Evolutionary conservation across 2,888 invertebrate species (phyloP), one percentile per base, ranked within the genome.

Genomic region (Synanthedon myopaeformis): DNA sequence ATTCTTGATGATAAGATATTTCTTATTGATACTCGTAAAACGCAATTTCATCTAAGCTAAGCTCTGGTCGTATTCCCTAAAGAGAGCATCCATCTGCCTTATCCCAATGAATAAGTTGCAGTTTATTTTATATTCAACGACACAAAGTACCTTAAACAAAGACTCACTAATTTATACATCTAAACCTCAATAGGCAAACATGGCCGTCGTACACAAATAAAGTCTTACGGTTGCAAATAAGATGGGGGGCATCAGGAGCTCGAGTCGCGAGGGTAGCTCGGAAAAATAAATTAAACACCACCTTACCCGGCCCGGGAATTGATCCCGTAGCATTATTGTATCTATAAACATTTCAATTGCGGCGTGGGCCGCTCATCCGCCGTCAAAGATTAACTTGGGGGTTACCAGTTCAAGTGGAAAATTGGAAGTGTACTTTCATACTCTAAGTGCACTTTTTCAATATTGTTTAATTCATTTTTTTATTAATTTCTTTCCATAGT

Each of bases 271-370:
- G 58, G 59, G 66, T 64, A 67, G 64, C 66, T 66, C 63, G 69
- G 74, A 76, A 78, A 82, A 81, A 82, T 80, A 81, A 80, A 82
- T 81, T 79, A 80, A 80, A 74, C 77, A 72, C 64, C 68, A 62
- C 68, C 70, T 65, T 67, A 63, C 61, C 66, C 63, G 57, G 63
- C 58, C 60, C 62, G 69, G 73, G 78, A 72, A 80, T 79, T 80
- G 81, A 83, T 83, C 82, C 80, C 70, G 64, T 63, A 67, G 76
- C 74, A 74, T 82, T 82, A 81, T 78, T 79, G 78, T 80, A 81
- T 81, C 81, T 80, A 79, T 82, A 82, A 82, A 82, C 81, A 82
- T 84, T 82, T 82, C 82, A 82, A 83, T 83, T 81, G 82, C 69
- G 72, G 68, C 57, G 53, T 41, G 45, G 57, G 55, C 57, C 57